Conservation (phyloP, 2,113 vertebrate genomes). For the Aphyosemion australe region DNA sequence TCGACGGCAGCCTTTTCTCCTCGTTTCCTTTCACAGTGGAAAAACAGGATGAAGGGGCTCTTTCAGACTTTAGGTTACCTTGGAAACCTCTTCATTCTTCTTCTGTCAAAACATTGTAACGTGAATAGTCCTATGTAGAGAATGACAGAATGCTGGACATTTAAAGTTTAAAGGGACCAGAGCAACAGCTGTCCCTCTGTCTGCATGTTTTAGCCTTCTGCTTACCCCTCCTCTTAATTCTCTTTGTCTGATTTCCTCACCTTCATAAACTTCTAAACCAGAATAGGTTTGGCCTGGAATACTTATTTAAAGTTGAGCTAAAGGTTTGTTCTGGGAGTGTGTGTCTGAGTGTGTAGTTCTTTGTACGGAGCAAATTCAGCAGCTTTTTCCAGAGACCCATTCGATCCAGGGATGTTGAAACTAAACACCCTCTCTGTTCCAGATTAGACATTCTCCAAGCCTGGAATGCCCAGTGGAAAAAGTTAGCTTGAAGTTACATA, state of each 20-base stretch:
- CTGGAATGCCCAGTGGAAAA: constrained; percentile 62
- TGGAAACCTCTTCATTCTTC: constrained; percentile 75
- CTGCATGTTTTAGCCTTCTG: constrained; percentile 50
- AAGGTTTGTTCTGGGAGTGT: constrained; percentile 20
- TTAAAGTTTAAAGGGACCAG: constrained; percentile 82
- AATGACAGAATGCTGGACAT: constrained; percentile 70
- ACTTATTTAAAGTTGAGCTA: constrained; percentile 33
- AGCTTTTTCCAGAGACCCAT: constrained; percentile 40
- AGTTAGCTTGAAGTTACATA: constrained; percentile 57
- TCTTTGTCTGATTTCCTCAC: constrained; percentile 1
- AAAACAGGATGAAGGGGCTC: constrained; percentile 83
- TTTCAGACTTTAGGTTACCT: constrained; percentile 76
- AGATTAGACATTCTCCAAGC: constrained; percentile 35
- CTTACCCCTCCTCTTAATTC: constrained; percentile 3
- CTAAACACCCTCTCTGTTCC: constrained; percentile 46
- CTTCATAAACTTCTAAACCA: constrained; percentile 3
- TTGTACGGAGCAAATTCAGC: constrained; percentile 31
- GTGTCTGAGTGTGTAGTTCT: constrained; percentile 35
- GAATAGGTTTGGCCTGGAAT: constrained; percentile 9
- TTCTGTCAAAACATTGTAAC: constrained; percentile 66
- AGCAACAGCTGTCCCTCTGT: constrained; percentile 73
- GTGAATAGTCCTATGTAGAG: constrained; percentile 35
- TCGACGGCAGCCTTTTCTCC: constrained; percentile 69
- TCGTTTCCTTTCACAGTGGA: constrained; percentile 78
- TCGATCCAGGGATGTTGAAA: constrained; percentile 49